phyloP scores from a whole-genome alignment of 1,140 invertebrate genomes.

The Apis mellifera region DNA sequence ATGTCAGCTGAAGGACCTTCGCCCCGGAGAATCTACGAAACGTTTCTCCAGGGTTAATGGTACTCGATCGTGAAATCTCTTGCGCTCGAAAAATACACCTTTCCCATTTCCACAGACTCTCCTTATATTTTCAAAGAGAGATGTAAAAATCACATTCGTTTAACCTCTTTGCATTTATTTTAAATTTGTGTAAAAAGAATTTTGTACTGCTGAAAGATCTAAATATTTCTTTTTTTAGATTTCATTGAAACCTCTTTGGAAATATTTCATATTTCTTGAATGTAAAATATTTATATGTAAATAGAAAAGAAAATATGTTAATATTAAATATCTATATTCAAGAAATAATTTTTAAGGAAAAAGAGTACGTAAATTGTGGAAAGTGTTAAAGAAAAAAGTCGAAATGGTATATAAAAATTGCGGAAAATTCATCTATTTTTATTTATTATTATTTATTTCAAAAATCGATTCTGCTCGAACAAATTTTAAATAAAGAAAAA shows the following conservation, averaged over 20 bases:
- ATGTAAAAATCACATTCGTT: neutral
- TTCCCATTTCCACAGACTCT: neutral
- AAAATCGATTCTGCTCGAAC: too few species aligned
- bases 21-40: slow-evolving; percentile 32
- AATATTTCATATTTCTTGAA: too few species aligned
- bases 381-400: too few species aligned
- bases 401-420: neutral
- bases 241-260: too few species aligned
- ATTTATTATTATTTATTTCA: too few species aligned
- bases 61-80: neutral
- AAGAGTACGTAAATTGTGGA: too few species aligned
- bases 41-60: slow-evolving; percentile 22
- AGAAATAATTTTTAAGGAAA: neutral
- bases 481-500: too few species aligned
- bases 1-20: slow-evolving; percentile 24
- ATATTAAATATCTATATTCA: neutral
- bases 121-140: neutral
- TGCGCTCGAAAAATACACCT: neutral
- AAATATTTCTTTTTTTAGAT: neutral
- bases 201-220: too few species aligned
- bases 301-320: neutral
- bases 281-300: neutral
- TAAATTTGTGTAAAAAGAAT: too few species aligned
- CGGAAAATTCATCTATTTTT: neutral
- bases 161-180: neutral